These are phyloP conservation scores for Psilopsiagon aymara DNA, from an alignment of 2,113 vertebrate genomes.

Conservation along the genomic window DNA sequence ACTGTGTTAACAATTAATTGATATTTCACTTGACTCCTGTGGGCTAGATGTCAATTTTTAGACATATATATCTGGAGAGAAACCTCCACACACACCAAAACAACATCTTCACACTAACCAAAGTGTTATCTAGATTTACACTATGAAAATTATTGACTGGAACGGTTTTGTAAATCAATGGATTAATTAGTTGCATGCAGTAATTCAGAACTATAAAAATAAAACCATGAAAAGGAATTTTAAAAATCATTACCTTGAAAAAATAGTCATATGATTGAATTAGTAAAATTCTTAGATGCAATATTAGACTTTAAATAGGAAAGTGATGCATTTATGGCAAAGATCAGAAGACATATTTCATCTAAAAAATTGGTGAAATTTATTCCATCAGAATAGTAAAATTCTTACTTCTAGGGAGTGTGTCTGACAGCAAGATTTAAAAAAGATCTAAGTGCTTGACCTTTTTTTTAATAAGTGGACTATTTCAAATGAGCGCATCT, in stretches of 20 bases:
- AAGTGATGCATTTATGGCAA: background rate
- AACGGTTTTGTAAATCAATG: background rate
- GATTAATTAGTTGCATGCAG: background rate
- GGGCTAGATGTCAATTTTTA: background rate
- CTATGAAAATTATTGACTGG: background rate
- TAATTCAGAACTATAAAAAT: background rate
- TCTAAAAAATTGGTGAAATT: background rate
- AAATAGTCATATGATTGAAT: background rate
- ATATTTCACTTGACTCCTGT: background rate
- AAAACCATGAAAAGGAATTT: background rate
- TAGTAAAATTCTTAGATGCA: background rate
- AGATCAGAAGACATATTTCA: conserved; percentile 50
- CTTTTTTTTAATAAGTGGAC: conserved; percentile 74
- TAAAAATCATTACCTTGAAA: background rate
- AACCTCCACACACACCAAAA: background rate
- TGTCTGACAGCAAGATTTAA: conserved; percentile 72
- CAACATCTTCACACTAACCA: background rate
- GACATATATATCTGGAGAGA: background rate
- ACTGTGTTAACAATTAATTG: background rate
- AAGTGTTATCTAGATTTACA: background rate
- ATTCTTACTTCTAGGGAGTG: conserved; percentile 58
- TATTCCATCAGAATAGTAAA: conserved; percentile 40
- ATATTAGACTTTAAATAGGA: background rate
- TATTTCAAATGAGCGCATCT: conserved; percentile 79
- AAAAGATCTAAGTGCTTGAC: conserved; percentile 75